Evolutionary conservation across 2,113 vertebrate genomes (phyloP).

Genomic region (Zosterops pallidus): DNA sequence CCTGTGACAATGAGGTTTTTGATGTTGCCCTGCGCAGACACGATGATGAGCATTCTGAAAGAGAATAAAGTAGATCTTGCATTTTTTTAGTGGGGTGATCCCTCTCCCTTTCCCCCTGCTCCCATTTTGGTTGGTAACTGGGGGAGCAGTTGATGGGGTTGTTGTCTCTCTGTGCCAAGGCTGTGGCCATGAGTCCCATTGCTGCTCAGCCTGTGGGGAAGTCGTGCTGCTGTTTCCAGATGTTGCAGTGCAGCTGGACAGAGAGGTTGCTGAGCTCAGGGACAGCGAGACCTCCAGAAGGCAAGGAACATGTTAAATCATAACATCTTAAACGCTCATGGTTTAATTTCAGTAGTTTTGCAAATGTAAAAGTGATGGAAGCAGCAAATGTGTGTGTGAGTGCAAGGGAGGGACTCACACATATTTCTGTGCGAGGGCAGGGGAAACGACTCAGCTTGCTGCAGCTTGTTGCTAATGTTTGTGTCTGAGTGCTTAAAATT

Average conservation of each 20-base stretch:
- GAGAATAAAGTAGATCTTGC: background rate
- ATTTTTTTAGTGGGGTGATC: background rate
- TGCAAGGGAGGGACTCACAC: background rate
- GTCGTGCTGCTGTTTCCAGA: accelerated
- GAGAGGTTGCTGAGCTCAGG: background rate
- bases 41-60: background rate
- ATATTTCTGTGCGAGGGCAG: background rate
- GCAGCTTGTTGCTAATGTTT: background rate
- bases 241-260: background rate
- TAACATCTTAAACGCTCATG: accelerated
- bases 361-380: background rate
- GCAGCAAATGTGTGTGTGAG: background rate
- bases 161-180: background rate
- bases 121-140: background rate
- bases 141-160: background rate
- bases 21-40: background rate
- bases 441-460: background rate
- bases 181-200: accelerated
- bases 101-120: accelerated
- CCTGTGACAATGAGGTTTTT: background rate
- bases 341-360: background rate
- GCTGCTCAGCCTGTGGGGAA: background rate
- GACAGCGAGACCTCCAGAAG: accelerated
- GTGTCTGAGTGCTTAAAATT: background rate
- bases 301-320: background rate